phyloP scores from a whole-genome alignment of 53 echinoderm and acorn worm species.

The Crossaster papposus region DNA sequence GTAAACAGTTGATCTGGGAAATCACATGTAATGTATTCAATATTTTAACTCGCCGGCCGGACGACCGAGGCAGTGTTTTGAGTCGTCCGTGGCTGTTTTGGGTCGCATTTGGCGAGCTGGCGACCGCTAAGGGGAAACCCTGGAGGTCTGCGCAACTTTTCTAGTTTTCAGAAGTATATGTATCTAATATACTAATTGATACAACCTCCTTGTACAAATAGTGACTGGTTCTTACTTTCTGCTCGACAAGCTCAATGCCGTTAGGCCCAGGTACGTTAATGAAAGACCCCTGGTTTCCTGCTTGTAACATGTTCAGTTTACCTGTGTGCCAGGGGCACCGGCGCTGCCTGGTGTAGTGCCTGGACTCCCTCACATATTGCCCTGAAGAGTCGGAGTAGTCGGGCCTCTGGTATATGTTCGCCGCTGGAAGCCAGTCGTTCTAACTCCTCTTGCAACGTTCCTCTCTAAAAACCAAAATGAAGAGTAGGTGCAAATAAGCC shows the following conservation, averaged over 20 bases:
- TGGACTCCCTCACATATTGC: slow-evolving; percentile 94
- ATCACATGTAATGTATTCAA: too few species aligned
- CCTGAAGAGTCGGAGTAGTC: slow-evolving; percentile 82
- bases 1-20: too few species aligned
- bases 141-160: too few species aligned
- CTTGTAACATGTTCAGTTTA: slow-evolving; percentile 8
- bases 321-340: slow-evolving; percentile 88
- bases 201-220: too few species aligned
- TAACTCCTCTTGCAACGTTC: slow-evolving; percentile 89
- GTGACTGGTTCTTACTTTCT: neutral
- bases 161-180: too few species aligned
- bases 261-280: neutral
- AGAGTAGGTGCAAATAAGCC: neutral
- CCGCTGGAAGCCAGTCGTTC: slow-evolving; percentile 74
- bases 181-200: too few species aligned
- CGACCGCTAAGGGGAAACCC: too few species aligned
- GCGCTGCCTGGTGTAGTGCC: slow-evolving; percentile 85
- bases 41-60: too few species aligned
- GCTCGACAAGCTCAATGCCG: too few species aligned
- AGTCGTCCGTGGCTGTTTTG: too few species aligned
- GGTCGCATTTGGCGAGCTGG: too few species aligned
- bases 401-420: slow-evolving; percentile 69
- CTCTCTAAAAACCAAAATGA: slow-evolving; percentile 59
- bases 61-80: too few species aligned
- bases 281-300: neutral